Percentiles rank a stretch among this genome's conserved stretches.
Conservation (phyloP, 2,113 vertebrate genomes). For the Cochlearius cochlearius region DNA sequence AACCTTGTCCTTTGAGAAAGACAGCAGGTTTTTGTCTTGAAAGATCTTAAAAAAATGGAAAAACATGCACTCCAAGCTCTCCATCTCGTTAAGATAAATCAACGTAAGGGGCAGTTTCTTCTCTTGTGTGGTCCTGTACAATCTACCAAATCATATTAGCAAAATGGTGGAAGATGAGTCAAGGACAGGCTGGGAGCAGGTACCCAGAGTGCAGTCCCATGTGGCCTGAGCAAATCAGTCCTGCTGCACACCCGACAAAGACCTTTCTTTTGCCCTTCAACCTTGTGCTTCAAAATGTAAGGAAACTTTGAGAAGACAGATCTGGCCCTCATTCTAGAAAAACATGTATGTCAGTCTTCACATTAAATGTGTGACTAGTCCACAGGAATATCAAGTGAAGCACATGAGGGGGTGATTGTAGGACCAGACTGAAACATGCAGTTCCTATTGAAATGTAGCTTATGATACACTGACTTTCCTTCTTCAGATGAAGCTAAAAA, state of each 20-base stretch:
- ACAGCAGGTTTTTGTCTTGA: neutral
- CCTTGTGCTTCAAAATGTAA: neutral
- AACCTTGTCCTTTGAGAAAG: neutral
- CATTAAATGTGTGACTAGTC: neutral
- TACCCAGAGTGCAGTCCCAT: neutral
- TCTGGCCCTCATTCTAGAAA: neutral
- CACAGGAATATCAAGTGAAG: neutral
- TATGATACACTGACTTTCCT: neutral
- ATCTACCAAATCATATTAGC: neutral
- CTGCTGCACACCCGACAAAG: neutral
- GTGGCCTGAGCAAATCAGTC: neutral
- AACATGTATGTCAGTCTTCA: neutral
- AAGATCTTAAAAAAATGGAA: neutral
- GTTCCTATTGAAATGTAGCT: neutral
- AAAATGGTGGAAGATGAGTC: neutral
- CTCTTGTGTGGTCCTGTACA: neutral
- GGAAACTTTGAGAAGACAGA: neutral
- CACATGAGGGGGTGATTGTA: neutral
- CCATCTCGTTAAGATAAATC: neutral
- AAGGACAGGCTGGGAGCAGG: neutral
- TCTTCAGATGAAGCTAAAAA: neutral
- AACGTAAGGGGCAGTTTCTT: neutral
- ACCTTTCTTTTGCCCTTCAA: neutral
- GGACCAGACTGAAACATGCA: neutral
- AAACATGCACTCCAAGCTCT: neutral